Percentiles rank a stretch among this genome's conserved stretches.
phyloP scores from a whole-genome alignment of 2,888 invertebrate genomes.

The Andrena haemorrhoa region DNA sequence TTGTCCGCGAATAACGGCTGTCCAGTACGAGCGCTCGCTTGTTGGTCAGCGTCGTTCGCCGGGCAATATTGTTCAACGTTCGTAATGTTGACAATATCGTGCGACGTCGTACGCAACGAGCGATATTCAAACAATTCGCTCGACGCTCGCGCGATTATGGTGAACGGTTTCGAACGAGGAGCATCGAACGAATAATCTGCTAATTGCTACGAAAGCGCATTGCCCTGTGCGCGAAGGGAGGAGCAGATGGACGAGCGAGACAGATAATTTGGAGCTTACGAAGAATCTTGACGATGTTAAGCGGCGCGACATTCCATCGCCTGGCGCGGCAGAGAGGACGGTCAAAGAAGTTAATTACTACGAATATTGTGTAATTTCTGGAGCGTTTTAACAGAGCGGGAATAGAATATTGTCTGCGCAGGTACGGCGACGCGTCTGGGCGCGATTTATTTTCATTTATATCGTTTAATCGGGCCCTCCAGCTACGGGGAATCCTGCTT shows the following conservation, averaged over 20 bases:
- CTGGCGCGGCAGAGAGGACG: not conserved
- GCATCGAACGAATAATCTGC: not conserved
- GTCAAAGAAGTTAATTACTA: constrained; percentile 20
- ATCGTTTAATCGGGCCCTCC: constrained; percentile 48
- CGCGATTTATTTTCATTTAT: constrained; percentile 74
- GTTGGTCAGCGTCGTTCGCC: not conserved
- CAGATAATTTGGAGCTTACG: not conserved
- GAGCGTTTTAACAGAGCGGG: not conserved
- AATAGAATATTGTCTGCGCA: not conserved
- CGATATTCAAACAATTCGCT: too few species aligned
- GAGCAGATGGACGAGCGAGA: not conserved
- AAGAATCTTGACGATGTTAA: constrained; percentile 12
- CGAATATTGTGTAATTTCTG: constrained; percentile 2
- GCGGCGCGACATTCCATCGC: not conserved
- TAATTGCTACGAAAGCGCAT: constrained; percentile 21
- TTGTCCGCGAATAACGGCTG: constrained; percentile 15
- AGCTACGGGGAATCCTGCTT: constrained; percentile 38
- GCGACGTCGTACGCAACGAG: not conserved
- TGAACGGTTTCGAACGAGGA: not conserved
- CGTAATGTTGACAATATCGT: constrained; percentile 11
- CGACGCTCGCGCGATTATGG: too few species aligned
- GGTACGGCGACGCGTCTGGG: constrained; percentile 41
- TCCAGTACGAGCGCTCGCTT: not conserved
- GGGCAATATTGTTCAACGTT: not conserved
- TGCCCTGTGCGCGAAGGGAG: not conserved